Conservation (phyloP, 2,113 vertebrate genomes). For the Argyrosomus japonicus region DNA sequence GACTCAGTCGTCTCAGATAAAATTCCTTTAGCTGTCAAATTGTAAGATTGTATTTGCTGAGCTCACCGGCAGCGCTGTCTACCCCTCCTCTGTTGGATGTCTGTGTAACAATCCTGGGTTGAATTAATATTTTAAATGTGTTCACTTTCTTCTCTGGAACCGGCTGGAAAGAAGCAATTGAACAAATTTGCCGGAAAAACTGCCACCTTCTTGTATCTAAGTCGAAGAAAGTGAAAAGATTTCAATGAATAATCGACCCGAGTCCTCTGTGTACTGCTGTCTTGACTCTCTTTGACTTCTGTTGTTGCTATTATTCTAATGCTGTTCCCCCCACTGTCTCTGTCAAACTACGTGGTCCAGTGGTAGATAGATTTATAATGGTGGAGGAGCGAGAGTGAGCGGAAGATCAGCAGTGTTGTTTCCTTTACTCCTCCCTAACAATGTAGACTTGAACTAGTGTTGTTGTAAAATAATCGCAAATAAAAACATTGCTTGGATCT, state of each 20-base stretch:
- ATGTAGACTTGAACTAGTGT: constrained; percentile 83
- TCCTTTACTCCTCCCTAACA: constrained; percentile 65
- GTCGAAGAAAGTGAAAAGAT: constrained; percentile 52
- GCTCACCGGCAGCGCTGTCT: constrained; percentile 62
- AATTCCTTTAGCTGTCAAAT: constrained; percentile 74
- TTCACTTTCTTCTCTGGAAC: constrained; percentile 17
- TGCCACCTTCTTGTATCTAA: constrained; percentile 10
- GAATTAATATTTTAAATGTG: constrained; percentile 42
- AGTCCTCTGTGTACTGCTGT: constrained; percentile 62
- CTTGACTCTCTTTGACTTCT: constrained; percentile 71
- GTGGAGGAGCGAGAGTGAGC: constrained; percentile 58
- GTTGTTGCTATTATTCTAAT: constrained; percentile 78
- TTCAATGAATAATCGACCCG: constrained; percentile 43
- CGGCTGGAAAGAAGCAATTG: constrained; percentile 1
- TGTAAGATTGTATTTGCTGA: constrained; percentile 80
- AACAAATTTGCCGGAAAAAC: constrained; percentile 5
- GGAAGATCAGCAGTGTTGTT: constrained; percentile 67
- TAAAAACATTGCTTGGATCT: constrained; percentile 82
- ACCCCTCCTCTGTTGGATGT: constrained; percentile 52
- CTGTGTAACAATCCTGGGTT: constrained; percentile 53
- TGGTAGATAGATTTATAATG: constrained; percentile 74
- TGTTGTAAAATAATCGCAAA: constrained; percentile 82
- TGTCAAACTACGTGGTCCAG: constrained; percentile 73
- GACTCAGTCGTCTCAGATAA: constrained; percentile 62
- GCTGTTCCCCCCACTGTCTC: constrained; percentile 58